Conservation (phyloP, 1,140 invertebrate genomes). For the Rhysida immarginata region DNA sequence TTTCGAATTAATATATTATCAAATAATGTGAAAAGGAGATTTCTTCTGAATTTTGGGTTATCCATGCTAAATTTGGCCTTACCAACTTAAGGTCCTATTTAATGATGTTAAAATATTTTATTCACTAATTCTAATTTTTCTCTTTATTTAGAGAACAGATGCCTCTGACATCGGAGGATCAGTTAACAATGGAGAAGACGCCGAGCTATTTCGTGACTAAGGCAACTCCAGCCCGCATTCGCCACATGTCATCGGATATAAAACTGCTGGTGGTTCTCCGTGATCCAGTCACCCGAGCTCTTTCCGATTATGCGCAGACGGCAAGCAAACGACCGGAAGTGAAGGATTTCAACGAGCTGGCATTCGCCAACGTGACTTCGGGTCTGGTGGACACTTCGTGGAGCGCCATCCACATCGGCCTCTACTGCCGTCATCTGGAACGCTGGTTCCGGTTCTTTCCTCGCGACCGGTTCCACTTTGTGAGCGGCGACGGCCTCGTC, state of each 20-base stretch:
- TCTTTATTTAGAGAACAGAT: slow-evolving; percentile 48
- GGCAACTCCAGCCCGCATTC: slow-evolving; percentile 64
- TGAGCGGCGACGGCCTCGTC: slow-evolving; percentile 74
- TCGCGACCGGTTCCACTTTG: slow-evolving; percentile 63
- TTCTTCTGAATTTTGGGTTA: too few species aligned
- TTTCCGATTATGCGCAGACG: slow-evolving; percentile 82
- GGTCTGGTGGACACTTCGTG: slow-evolving; percentile 62
- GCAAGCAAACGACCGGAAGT: slow-evolving; percentile 50
- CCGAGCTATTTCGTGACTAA: slow-evolving; percentile 85
- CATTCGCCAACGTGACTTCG: slow-evolving; percentile 46
- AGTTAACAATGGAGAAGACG: slow-evolving; percentile 87
- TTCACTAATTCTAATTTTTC: slow-evolving; percentile 6
- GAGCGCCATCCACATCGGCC: slow-evolving; percentile 68
- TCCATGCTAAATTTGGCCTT: too few species aligned
- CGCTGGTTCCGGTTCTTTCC: slow-evolving; percentile 78
- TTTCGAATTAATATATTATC: too few species aligned
- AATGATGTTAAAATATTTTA: too few species aligned
- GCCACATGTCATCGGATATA: slow-evolving; percentile 66
- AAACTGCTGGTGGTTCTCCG: slow-evolving; percentile 77
- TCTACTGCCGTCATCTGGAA: slow-evolving; percentile 66
- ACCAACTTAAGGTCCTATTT: too few species aligned
- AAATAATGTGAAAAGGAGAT: too few species aligned
- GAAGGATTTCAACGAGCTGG: slow-evolving; percentile 62
- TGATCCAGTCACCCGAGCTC: slow-evolving; percentile 79
- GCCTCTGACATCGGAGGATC: slow-evolving; percentile 63